Evolutionary conservation across 1,140 invertebrate genomes (phyloP).

Genomic region (Frieseomelitta varia): DNA sequence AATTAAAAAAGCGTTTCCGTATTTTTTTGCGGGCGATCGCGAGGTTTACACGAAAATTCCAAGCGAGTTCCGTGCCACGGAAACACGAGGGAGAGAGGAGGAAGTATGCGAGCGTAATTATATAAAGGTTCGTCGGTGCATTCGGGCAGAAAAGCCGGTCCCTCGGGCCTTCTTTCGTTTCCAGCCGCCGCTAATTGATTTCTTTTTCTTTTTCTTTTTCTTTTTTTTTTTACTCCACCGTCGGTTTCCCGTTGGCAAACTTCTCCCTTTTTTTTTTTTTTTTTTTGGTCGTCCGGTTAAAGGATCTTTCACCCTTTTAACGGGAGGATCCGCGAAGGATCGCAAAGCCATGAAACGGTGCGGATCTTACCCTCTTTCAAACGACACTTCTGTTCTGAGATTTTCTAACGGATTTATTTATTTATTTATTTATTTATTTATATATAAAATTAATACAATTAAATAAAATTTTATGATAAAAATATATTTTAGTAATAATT

Average conservation of each 20-base stretch:
- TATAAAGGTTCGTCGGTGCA: conserved; percentile 19
- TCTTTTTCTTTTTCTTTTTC: background rate
- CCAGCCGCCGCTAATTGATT: conserved; percentile 23
- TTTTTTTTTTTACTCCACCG: background rate
- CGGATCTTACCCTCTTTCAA: background rate
- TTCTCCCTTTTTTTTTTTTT: background rate
- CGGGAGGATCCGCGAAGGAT: background rate
- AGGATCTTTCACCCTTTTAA: background rate
- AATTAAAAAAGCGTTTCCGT: background rate
- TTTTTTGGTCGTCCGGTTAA: background rate
- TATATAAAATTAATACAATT: too few relatives aligned
- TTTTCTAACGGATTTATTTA: conserved; percentile 1
- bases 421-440: too few relatives aligned
- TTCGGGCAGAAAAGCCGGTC: conserved; percentile 14
- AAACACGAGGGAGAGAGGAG: background rate
- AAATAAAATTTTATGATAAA: too few relatives aligned
- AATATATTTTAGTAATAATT: too few relatives aligned
- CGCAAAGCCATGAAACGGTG: background rate
- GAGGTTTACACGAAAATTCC: background rate
- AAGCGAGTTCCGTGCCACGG: background rate
- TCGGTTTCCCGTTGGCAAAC: background rate
- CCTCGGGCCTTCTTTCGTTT: conserved; percentile 13
- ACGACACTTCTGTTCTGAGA: background rate
- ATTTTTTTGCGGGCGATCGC: background rate
- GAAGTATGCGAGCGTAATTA: conserved; percentile 34